Evolutionary conservation across 2,797 vertebrate species (phyloP).

Genomic region (Eidolon dupreanum): DNA sequence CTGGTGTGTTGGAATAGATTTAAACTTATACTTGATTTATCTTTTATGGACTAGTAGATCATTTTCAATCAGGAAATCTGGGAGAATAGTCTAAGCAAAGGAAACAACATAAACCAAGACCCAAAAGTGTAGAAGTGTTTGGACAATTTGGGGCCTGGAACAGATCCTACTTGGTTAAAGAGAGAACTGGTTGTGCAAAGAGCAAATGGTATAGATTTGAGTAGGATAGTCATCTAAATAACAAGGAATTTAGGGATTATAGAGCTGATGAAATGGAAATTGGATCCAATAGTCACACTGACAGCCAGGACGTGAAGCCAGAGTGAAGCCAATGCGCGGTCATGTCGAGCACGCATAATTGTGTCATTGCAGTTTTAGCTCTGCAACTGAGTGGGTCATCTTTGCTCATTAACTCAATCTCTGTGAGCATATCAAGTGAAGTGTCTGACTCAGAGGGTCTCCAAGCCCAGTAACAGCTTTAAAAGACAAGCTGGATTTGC

Average conservation of each 20-base stretch:
- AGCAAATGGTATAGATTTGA: not conserved
- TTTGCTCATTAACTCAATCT: not conserved
- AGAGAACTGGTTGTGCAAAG: not conserved
- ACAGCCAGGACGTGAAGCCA: not conserved
- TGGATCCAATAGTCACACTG: not conserved
- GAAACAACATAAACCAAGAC: not conserved
- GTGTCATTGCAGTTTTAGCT: not conserved
- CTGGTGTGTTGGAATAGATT: not conserved
- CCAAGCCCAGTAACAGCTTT: not conserved
- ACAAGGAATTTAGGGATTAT: not conserved
- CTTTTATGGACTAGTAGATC: not conserved
- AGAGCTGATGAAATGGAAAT: not conserved
- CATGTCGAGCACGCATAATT: not conserved
- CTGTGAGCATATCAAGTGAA: not conserved
- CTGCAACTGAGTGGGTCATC: not conserved
- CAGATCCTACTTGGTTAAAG: not conserved
- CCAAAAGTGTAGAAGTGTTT: not conserved
- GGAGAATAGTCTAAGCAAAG: not conserved
- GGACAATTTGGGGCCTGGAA: not conserved
- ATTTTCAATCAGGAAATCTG: slow-evolving; percentile 1
- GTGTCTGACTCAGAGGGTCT: not conserved
- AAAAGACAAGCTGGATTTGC: not conserved
- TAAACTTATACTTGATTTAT: not conserved
- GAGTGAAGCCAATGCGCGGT: not conserved
- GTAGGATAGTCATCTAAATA: not conserved